Conservation (phyloP, 1,140 invertebrate species). For the Macrostomum lignano region DNA sequence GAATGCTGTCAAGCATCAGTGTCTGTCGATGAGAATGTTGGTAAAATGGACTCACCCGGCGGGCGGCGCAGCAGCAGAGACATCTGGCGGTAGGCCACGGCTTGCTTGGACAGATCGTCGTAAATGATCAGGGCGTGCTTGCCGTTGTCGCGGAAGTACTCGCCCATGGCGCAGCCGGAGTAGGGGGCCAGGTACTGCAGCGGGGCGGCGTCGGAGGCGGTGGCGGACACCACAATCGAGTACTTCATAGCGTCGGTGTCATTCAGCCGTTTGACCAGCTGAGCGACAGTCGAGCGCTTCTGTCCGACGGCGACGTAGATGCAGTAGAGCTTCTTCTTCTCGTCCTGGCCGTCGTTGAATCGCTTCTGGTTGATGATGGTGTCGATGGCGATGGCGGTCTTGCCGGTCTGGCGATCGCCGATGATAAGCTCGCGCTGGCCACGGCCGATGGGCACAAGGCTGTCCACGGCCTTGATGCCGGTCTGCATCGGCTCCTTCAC, state of each 20-base stretch:
- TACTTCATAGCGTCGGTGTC: slow-evolving; percentile 68
- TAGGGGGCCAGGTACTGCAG: slow-evolving; percentile 95
- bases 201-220: slow-evolving; percentile 93
- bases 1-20: too few relatives aligned
- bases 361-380: slow-evolving; percentile 98
- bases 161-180: slow-evolving; percentile 97
- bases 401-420: slow-evolving; percentile 96
- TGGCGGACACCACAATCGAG: slow-evolving; percentile 88
- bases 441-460: slow-evolving; percentile 87
- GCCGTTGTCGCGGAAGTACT: slow-evolving; percentile 96
- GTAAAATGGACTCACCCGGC: too few relatives aligned
- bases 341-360: slow-evolving; percentile 77
- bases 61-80: slow-evolving; percentile 90
- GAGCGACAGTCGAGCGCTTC: slow-evolving; percentile 94
- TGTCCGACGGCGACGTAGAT: slow-evolving; percentile 99
- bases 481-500: slow-evolving; percentile 99
- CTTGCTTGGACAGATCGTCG: slow-evolving; percentile 98
- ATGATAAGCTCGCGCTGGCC: slow-evolving; percentile 99
- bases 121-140: slow-evolving; percentile 98
- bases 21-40: too few relatives aligned
- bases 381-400: slow-evolving; percentile 95
- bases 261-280: slow-evolving; percentile 78
- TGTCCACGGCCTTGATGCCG: slow-evolving; percentile 96
- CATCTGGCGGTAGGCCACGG: slow-evolving; percentile 99
- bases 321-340: slow-evolving; percentile 97